Conservation (phyloP, 2,113 vertebrate species). For the Lonchura striata region DNA sequence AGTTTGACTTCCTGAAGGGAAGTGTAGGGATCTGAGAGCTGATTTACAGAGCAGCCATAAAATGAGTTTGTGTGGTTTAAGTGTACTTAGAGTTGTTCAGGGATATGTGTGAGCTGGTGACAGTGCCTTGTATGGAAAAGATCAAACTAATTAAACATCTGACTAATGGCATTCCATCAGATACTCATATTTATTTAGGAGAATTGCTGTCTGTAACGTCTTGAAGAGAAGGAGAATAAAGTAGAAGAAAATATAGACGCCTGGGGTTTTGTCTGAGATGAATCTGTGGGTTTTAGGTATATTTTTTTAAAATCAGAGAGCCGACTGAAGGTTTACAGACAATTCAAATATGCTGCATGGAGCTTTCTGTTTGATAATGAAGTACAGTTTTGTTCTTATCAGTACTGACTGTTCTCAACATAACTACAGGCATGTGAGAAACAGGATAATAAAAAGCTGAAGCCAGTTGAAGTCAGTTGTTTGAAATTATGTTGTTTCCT, state of each 20-base stretch:
- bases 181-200: background rate
- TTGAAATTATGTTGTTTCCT: background rate
- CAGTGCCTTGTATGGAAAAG: background rate
- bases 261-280: background rate
- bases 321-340: background rate
- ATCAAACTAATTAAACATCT: background rate
- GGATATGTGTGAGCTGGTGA: background rate
- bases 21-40: background rate
- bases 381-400: background rate
- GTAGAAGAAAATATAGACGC: background rate
- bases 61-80: background rate
- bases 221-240: background rate
- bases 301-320: background rate
- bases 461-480: background rate
- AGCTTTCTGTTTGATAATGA: background rate
- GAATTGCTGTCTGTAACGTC: background rate
- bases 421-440: background rate
- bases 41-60: background rate
- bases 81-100: background rate
- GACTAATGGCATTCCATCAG: background rate
- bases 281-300: background rate
- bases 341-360: background rate
- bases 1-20: slow-evolving; percentile 16
- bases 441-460: background rate
- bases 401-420: background rate